These are phyloP conservation scores for Palythoa heliodiscus DNA, from an alignment of 92 coral and sea anemone species.

Conservation along the genomic window DNA sequence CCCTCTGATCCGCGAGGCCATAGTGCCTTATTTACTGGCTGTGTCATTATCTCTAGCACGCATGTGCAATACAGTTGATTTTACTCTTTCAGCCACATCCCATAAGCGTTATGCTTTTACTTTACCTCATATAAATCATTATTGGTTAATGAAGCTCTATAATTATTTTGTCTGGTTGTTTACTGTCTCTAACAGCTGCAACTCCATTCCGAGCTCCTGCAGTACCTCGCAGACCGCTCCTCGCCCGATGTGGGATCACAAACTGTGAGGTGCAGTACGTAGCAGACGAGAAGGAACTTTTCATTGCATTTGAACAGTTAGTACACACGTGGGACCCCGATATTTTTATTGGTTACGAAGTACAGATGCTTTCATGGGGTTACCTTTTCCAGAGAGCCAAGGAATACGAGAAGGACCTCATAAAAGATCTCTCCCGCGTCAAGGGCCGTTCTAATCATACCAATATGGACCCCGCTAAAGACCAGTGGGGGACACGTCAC, in stretches of 20 bases:
- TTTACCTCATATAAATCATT: not conserved
- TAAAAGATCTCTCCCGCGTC: conserved; percentile 79
- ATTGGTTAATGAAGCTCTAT: not conserved
- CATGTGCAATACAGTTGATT: too few species aligned
- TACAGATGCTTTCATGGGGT: conserved; percentile 98
- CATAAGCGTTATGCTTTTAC: too few species aligned
- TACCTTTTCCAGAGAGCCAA: conserved; percentile 88
- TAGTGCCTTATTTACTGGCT: too few species aligned
- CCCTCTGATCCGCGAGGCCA: too few species aligned
- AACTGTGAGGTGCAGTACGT: conserved; percentile 62
- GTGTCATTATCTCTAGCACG: too few species aligned
- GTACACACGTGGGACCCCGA: conserved; percentile 94
- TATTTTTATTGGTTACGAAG: conserved; percentile 87
- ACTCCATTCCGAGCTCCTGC: not conserved
- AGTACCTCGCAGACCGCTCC: not conserved
- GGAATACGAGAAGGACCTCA: conserved; percentile 84
- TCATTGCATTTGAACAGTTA: conserved; percentile 64
- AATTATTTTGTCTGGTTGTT: not conserved
- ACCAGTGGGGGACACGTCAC: conserved; percentile 92
- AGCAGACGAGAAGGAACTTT: conserved; percentile 77
- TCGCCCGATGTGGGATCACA: conserved; percentile 61
- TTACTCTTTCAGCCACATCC: too few species aligned
- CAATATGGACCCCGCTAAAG: conserved; percentile 92
- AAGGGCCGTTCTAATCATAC: conserved; percentile 81
- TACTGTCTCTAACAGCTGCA: conserved; percentile 7